phyloP scores from a whole-genome alignment of 2,113 vertebrate species.

The Electrona antarctica region DNA sequence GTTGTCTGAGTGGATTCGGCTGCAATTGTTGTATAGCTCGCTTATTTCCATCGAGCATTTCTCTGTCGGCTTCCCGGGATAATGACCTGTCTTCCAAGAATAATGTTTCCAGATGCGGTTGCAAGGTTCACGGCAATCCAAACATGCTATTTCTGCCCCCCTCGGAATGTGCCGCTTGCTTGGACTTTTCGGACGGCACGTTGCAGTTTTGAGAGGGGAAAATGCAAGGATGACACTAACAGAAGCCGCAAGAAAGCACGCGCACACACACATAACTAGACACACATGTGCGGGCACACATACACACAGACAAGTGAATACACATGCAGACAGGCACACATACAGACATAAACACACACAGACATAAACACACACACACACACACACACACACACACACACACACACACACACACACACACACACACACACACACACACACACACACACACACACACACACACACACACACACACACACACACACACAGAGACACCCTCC shows the following conservation, averaged over 20 bases:
- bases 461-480: slow-evolving; percentile 23
- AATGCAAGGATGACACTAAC: slow-evolving; percentile 57
- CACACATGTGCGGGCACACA: not conserved
- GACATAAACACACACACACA: not conserved
- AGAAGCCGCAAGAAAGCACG: not conserved
- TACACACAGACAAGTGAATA: slow-evolving; percentile 17
- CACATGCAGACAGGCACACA: slow-evolving; percentile 20
- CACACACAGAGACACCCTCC: not conserved
- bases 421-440: not conserved
- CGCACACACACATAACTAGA: not conserved
- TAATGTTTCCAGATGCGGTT: slow-evolving; percentile 77
- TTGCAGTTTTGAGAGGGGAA: slow-evolving; percentile 40
- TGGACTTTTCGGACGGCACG: slow-evolving; percentile 47
- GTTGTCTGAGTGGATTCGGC: slow-evolving; percentile 32
- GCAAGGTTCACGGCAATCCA: slow-evolving; percentile 62
- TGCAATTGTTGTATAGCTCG: slow-evolving; percentile 47
- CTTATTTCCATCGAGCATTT: slow-evolving; percentile 63
- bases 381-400: not conserved
- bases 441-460: not conserved
- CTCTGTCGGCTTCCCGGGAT: slow-evolving; percentile 58
- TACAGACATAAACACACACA: not conserved
- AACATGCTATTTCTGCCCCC: slow-evolving; percentile 66
- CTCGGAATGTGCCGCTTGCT: slow-evolving; percentile 52
- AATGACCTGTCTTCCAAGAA: slow-evolving; percentile 74
- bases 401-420: not conserved